Conservation (phyloP, 2,888 invertebrate species). For the Sesia bembeciformis region DNA sequence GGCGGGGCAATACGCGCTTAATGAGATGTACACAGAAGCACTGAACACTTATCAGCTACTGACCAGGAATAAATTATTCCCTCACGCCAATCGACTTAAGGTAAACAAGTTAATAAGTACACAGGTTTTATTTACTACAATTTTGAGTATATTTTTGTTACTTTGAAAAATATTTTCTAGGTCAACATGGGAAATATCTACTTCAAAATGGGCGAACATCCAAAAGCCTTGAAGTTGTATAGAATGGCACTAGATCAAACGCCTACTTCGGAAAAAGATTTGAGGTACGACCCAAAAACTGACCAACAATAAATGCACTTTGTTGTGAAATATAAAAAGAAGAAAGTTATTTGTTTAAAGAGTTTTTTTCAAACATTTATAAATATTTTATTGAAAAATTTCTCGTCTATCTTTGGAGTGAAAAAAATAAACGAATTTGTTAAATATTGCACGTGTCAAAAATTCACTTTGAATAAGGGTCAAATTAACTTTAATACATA, state of each 20-base stretch:
- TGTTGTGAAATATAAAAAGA: not conserved
- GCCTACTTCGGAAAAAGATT: constrained; percentile 92
- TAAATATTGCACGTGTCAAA: too few relatives aligned
- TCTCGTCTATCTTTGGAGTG: not conserved
- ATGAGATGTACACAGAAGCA: constrained; percentile 96
- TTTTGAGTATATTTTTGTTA: not conserved
- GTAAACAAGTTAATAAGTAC: constrained; percentile 49
- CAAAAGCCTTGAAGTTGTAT: constrained; percentile 97
- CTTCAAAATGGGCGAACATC: constrained; percentile 93
- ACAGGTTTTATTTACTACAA: not conserved
- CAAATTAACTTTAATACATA: too few relatives aligned
- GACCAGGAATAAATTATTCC: constrained; percentile 94
- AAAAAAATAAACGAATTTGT: too few relatives aligned
- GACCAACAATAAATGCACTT: too few relatives aligned
- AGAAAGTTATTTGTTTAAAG: not conserved
- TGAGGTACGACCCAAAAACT: constrained; percentile 77
- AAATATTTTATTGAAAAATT: not conserved
- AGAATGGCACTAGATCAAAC: constrained; percentile 99
- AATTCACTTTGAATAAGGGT: too few relatives aligned
- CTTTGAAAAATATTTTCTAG: constrained; percentile 17
- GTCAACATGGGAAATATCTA: constrained; percentile 98
- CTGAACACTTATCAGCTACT: constrained; percentile 96
- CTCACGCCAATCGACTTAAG: constrained; percentile 93
- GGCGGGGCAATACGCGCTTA: constrained; percentile 94
- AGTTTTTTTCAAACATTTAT: not conserved